phyloP scores from a whole-genome alignment of 1,140 invertebrate genomes.

The Choristoneura fumiferana region DNA sequence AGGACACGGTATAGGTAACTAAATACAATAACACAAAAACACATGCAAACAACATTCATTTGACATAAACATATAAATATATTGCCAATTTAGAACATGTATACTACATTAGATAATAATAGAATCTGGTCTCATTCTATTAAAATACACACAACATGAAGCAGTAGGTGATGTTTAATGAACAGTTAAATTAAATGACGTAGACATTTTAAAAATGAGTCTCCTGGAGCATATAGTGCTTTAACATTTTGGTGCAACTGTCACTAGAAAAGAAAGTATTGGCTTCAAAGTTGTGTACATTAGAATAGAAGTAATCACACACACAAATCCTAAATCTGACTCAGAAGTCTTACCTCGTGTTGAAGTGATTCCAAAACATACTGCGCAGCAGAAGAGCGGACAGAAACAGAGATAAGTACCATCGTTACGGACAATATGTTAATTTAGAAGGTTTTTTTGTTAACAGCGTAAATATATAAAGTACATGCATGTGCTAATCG shows the following conservation, averaged over 20 bases:
- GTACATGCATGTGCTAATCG: constrained; percentile 60
- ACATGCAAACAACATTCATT: constrained; percentile 48
- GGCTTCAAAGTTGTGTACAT: neutral
- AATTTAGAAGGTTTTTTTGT: constrained; percentile 47
- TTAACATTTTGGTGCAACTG: no score
- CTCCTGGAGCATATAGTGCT: no score
- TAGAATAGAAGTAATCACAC: constrained; percentile 26
- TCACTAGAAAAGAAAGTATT: no score
- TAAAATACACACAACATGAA: neutral
- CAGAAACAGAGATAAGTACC: constrained; percentile 71
- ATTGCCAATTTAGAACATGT: constrained; percentile 48
- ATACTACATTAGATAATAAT: constrained; percentile 25
- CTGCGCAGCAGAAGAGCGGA: constrained; percentile 85
- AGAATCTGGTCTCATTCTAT: neutral
- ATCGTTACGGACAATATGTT: constrained; percentile 51
- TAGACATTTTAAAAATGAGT: no score
- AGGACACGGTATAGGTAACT: constrained; percentile 66
- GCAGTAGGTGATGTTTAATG: neutral
- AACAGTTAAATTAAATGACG: no score
- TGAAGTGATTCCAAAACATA: constrained; percentile 99
- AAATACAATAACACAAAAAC: constrained; percentile 37
- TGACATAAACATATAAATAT: constrained; percentile 34
- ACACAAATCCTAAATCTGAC: constrained; percentile 55
- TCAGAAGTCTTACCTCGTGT: constrained; percentile 92
- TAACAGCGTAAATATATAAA: constrained; percentile 43